Conservation (phyloP, 1,140 invertebrate species). For the Metopolophium dirhodum region DNA sequence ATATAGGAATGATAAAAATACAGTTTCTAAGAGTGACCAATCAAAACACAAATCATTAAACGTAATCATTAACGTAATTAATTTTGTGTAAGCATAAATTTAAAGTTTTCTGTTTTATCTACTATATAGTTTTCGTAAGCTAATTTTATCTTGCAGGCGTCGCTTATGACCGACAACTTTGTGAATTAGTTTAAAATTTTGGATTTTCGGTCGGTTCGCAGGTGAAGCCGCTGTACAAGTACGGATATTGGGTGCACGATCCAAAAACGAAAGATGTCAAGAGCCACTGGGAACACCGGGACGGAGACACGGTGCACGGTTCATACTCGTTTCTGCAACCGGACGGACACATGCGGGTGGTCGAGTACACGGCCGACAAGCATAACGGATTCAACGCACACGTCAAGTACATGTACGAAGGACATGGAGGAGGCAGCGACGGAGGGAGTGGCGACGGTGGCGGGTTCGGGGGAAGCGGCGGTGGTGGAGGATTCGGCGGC, state of each 20-base stretch:
- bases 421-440: constrained; percentile 48
- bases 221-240: constrained; percentile 65
- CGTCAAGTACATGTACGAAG: constrained; percentile 59
- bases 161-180: background rate
- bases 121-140: no score
- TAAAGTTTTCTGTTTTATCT: background rate
- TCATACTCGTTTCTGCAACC: constrained; percentile 66
- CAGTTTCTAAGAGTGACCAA: background rate
- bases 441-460: constrained; percentile 58
- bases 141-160: background rate
- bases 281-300: constrained; percentile 65
- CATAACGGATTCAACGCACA: constrained; percentile 65
- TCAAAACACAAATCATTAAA: background rate
- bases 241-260: constrained; percentile 68
- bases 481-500: constrained; percentile 58
- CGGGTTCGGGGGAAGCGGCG: constrained; percentile 59
- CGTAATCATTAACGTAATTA: background rate
- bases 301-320: constrained; percentile 66
- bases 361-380: constrained; percentile 65
- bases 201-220: constrained; percentile 24
- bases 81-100: background rate
- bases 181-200: background rate
- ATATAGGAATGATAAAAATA: background rate
- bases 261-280: constrained; percentile 67
- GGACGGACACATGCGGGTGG: constrained; percentile 64